Evolutionary conservation across 2,113 vertebrate species (phyloP).

Genomic region (Burhinus bistriatus): DNA sequence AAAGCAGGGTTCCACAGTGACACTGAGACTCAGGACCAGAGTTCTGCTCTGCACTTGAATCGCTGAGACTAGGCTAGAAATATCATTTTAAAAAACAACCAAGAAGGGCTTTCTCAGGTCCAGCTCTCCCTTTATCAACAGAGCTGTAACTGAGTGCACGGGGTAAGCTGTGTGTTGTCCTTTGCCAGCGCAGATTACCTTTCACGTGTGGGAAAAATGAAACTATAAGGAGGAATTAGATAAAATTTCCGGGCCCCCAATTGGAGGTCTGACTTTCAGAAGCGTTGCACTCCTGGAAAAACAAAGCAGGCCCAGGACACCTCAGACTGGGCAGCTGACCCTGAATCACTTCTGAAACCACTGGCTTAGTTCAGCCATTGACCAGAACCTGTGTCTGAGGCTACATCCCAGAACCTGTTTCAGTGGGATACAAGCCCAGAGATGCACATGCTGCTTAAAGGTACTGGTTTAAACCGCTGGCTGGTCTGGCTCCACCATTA

Average conservation of each 20-base stretch:
- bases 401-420: not conserved
- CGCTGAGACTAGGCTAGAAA: not conserved
- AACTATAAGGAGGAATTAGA: not conserved
- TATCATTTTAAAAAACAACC: not conserved
- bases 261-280: not conserved
- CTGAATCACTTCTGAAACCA: not conserved
- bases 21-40: not conserved
- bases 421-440: not conserved
- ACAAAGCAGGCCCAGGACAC: not conserved
- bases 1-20: not conserved
- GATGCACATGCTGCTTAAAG: not conserved
- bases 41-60: not conserved
- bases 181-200: not conserved
- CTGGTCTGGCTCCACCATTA: not conserved
- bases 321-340: not conserved
- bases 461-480: not conserved
- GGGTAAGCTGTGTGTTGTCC: not conserved
- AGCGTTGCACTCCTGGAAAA: not conserved
- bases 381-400: not conserved
- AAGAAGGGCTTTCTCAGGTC: not conserved
- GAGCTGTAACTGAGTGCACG: not conserved
- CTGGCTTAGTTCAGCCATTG: not conserved
- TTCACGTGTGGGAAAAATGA: not conserved
- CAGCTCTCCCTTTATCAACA: not conserved
- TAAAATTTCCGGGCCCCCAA: not conserved